A percentile compares a stretch with the other conserved stretches of the same genome.
These are phyloP conservation scores for Sebastes kiyomatsui DNA, from an alignment of 2,797 vertebrate genomes.

Conservation along the genomic window DNA sequence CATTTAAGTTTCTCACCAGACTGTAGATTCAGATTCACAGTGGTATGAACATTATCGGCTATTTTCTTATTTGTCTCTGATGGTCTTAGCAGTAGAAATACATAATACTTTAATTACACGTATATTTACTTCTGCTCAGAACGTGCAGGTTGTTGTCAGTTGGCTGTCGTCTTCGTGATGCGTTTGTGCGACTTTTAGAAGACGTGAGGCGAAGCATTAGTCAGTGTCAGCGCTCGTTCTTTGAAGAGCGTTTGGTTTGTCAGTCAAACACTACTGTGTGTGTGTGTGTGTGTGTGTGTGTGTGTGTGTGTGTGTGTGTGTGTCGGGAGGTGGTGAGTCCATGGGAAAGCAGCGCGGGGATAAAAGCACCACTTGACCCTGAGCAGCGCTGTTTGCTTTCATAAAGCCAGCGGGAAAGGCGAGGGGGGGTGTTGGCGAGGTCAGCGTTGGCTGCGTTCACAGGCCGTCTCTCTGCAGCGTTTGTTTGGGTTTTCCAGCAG, in stretches of 20 bases:
- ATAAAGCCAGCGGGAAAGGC: constrained; percentile 80
- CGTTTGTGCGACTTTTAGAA: no score
- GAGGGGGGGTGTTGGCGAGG: constrained; percentile 69
- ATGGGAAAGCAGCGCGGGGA: constrained; percentile 91
- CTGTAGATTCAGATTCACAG: no score
- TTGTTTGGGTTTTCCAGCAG: constrained; percentile 88
- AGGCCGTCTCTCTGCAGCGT: constrained; percentile 80
- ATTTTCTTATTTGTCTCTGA: no score
- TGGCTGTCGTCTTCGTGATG: no score
- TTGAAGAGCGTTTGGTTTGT: not conserved
- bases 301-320: no score
- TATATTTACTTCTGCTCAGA: fast-evolving
- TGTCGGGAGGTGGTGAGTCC: constrained; percentile 80
- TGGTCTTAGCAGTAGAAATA: no score
- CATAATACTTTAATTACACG: no score
- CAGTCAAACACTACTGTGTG: not conserved
- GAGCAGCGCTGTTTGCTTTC: constrained; percentile 91
- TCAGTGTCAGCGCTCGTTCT: not conserved
- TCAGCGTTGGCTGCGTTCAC: constrained; percentile 83
- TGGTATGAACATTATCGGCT: no score
- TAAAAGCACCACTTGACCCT: constrained; percentile 95
- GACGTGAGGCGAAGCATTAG: no score
- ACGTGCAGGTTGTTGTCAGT: no score
- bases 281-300: no score
- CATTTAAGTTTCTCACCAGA: no score